Evolutionary conservation across 1,140 invertebrate species (phyloP), one percentile per base, ranked within the genome.

Genomic region (Ceratosolen fusciceps): DNA sequence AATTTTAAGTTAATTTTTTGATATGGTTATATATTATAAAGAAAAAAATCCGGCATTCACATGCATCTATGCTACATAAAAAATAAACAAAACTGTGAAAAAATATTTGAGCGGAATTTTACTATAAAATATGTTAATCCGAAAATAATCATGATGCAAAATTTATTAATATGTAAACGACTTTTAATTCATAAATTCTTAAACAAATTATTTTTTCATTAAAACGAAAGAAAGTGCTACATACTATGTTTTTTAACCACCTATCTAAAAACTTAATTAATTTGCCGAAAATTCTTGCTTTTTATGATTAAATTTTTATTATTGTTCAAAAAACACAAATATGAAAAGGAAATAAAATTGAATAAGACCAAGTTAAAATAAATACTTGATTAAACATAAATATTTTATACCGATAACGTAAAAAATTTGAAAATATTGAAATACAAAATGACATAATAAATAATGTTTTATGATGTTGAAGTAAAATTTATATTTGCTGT

Each of bases 341-440:
- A 60, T 16, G 73, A 70, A 74, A 80, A 54, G 8, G 29, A 62
- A 19, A 60, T 31, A 74, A 62, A 49, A 37, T 29, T 12, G 37
- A 52, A 47, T 47, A 79, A 84, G 26, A 80, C n/a, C n/a, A n/a
- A n/a, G n/a, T n/a, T n/a, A 81, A 56, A 75, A 81, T 79, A 65
- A 68, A 82, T 71, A 70, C 21, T 80, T 82, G 77, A n/a, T n/a
- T n/a, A n/a, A 82, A 80, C 80, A 83, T 85, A 84, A 85, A 84
- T 83, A 81, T 85, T 85, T 85, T 85, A 85, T 83, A 83, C 77
- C 79, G 78, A 83, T 81, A 80, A 79, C 84, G 84, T 85, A 84
- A 84, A 85, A 62, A 82, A 82, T 80, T 81, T 82, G 84, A 80
- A 79, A 83, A 83, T 83, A 83, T 82, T 80, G 78, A 84, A 75